phyloP scores from a whole-genome alignment of 2,113 vertebrate genomes.

The Petromus typicus region DNA sequence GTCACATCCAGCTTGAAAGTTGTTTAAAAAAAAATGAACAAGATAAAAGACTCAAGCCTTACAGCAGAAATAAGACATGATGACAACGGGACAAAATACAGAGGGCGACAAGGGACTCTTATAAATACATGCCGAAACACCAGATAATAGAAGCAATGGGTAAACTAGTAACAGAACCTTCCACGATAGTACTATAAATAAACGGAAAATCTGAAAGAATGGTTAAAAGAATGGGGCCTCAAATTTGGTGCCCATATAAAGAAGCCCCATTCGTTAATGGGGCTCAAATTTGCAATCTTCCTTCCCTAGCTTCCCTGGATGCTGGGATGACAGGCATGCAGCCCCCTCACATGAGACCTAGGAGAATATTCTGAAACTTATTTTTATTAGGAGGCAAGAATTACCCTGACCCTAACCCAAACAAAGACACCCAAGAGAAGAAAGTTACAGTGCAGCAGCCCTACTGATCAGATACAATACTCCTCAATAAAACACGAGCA shows the following conservation, averaged over 20 bases:
- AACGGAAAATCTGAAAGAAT: neutral
- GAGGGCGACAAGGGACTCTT: neutral
- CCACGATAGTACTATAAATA: neutral
- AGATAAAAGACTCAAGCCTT: neutral
- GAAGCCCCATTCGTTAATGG: too few relatives aligned
- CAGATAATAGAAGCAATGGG: neutral
- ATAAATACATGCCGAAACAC: neutral
- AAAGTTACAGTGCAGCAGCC: neutral
- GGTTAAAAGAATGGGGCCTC: too few relatives aligned
- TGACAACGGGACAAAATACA: neutral
- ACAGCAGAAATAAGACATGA: neutral
- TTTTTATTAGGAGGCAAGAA: neutral
- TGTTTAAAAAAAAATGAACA: neutral
- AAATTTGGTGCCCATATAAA: too few relatives aligned
- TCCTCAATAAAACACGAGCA: neutral
- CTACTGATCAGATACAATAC: neutral
- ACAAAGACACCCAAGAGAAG: neutral
- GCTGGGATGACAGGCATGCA: too few relatives aligned
- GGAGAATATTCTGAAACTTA: neutral
- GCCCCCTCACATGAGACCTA: neutral
- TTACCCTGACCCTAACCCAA: neutral
- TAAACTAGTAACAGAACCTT: neutral
- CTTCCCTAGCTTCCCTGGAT: neutral
- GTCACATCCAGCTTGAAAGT: neutral
- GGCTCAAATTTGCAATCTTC: neutral